Percentiles rank a stretch among this genome's conserved stretches.
Evolutionary conservation across 2,113 vertebrate genomes (phyloP).

Genomic region (Formicarius rufipectus): DNA sequence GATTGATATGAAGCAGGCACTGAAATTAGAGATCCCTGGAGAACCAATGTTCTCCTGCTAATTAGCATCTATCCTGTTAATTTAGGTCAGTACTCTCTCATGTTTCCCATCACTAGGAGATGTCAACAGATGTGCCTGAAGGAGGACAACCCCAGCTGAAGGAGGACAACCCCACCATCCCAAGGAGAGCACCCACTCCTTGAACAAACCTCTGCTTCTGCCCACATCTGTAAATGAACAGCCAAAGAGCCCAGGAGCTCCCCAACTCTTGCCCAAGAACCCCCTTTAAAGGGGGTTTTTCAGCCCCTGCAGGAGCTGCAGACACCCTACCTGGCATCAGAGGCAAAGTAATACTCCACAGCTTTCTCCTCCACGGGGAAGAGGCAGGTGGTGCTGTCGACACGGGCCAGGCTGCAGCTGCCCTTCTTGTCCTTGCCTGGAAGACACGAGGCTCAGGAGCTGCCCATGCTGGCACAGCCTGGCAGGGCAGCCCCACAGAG

Average conservation of each 20-base stretch:
- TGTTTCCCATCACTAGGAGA: background rate
- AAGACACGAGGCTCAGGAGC: background rate
- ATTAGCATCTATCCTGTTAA: background rate
- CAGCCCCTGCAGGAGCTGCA: accelerated
- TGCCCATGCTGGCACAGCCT: background rate
- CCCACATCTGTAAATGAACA: background rate
- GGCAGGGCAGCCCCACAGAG: background rate
- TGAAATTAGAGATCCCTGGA: background rate
- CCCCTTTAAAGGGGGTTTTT: background rate
- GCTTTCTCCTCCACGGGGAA: conserved; percentile 96
- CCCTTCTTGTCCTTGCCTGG: conserved; percentile 91
- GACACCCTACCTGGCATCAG: conserved; percentile 88
- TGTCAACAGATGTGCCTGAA: background rate
- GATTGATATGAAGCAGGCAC: too few species aligned
- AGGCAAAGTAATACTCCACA: conserved; percentile 98
- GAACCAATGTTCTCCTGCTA: background rate
- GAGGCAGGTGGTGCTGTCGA: conserved; percentile 92
- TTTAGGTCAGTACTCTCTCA: background rate
- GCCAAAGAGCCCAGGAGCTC: background rate
- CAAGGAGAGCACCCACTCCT: accelerated
- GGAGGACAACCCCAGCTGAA: background rate
- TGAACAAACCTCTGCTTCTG: background rate
- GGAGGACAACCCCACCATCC: background rate
- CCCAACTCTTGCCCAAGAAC: accelerated
- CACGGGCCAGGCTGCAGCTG: conserved; percentile 82